Evolutionary conservation across 2,888 invertebrate genomes (phyloP).

Genomic region (Asteroscopus sphinx): DNA sequence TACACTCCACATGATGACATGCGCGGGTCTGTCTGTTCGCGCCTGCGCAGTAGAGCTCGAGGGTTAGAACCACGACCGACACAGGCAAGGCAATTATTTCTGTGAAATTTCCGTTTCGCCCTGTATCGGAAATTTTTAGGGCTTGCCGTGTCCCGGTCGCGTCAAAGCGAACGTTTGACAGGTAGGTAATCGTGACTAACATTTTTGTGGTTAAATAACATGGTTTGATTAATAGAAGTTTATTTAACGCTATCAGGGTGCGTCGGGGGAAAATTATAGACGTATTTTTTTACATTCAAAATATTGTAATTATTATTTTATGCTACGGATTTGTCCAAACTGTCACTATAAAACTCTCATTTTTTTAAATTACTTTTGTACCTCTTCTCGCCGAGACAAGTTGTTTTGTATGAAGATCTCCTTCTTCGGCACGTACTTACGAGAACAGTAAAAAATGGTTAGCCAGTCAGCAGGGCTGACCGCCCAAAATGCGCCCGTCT

Average conservation of each 20-base stretch:
- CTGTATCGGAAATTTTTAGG: slow-evolving; percentile 77
- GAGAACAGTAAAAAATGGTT: no score
- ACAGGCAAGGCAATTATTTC: slow-evolving; percentile 77
- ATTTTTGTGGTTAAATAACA: slow-evolving; percentile 39
- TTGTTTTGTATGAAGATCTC: no score
- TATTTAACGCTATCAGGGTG: slow-evolving; percentile 23
- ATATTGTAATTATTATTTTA: no score
- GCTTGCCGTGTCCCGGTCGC: slow-evolving; percentile 69
- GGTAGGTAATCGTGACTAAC: slow-evolving; percentile 59
- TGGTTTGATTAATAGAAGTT: slow-evolving; percentile 50
- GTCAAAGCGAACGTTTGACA: slow-evolving; percentile 59
- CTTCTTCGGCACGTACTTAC: no score
- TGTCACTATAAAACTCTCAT: no score
- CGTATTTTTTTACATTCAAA: no score
- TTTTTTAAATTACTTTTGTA: no score
- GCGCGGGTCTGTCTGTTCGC: slow-evolving; percentile 72
- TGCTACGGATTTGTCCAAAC: no score
- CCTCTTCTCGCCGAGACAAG: no score
- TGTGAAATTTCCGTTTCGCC: slow-evolving; percentile 80
- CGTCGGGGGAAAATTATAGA: no score
- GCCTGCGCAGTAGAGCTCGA: slow-evolving; percentile 70
- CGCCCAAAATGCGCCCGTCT: no score
- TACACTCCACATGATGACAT: slow-evolving; percentile 68
- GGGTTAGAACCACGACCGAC: slow-evolving; percentile 51
- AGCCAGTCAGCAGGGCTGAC: no score